These are phyloP conservation scores for Drosophila orosa DNA, from an alignment of 1,140 invertebrate species.

Conservation along the genomic window DNA sequence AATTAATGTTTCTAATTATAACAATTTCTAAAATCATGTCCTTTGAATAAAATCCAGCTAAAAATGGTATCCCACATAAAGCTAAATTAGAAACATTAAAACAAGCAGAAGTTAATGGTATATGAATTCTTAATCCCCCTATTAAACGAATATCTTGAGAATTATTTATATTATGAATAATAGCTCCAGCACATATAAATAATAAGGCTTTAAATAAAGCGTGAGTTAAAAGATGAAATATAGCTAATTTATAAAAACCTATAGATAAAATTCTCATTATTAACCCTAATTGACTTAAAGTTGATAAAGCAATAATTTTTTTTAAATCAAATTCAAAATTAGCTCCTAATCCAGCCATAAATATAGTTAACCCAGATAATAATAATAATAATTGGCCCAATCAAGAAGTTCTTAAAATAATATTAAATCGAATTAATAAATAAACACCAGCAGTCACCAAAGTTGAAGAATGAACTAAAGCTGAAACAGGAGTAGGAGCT, in stretches of 20 bases:
- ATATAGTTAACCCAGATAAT: slow-evolving; percentile 86
- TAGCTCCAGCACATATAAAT: slow-evolving; percentile 85
- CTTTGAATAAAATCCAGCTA: slow-evolving; percentile 88
- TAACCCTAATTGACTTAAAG: slow-evolving; percentile 88
- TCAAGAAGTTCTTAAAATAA: slow-evolving; percentile 72
- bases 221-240: slow-evolving; percentile 88
- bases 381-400: slow-evolving; percentile 84
- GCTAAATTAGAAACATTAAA: slow-evolving; percentile 85
- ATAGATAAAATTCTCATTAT: slow-evolving; percentile 2
- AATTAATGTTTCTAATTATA: slow-evolving; percentile 85
- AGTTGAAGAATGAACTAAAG: slow-evolving; percentile 91
- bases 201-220: slow-evolving; percentile 88
- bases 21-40: slow-evolving; percentile 87
- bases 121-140: slow-evolving; percentile 81
- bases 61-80: slow-evolving; percentile 87
- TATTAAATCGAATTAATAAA: slow-evolving; percentile 88
- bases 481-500: slow-evolving; percentile 88
- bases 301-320: slow-evolving; percentile 90
- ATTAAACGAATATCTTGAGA: slow-evolving; percentile 88
- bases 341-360: slow-evolving; percentile 86
- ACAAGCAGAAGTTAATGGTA: slow-evolving; percentile 84
- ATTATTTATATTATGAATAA: slow-evolving; percentile 87
- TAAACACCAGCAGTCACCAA: slow-evolving; percentile 90
- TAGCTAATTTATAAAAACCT: slow-evolving; percentile 68
- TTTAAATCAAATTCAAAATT: slow-evolving; percentile 88